These are phyloP conservation scores for Plutella xylostella DNA, from an alignment of 2,888 invertebrate species.

Conservation along the genomic window DNA sequence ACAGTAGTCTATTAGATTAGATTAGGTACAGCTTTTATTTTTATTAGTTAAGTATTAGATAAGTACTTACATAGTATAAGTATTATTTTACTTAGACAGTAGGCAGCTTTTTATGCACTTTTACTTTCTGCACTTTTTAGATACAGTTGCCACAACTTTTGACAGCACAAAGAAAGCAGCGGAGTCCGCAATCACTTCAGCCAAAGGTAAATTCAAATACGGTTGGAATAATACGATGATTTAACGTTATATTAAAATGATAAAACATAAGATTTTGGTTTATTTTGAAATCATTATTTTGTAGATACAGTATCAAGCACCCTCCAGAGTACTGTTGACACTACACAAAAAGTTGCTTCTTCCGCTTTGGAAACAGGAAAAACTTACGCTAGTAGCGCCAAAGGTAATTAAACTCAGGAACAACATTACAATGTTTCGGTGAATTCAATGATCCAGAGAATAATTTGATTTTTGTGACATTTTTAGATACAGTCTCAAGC, in stretches of 20 bases:
- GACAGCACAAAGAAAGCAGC: slow-evolving; percentile 56
- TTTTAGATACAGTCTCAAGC: slow-evolving; percentile 36
- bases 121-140: slow-evolving; percentile 23
- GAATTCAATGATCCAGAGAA: background rate
- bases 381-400: slow-evolving; percentile 11
- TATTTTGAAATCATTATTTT: no score
- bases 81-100: background rate
- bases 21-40: background rate
- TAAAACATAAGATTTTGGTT: background rate
- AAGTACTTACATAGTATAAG: background rate
- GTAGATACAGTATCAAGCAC: slow-evolving; percentile 15
- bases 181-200: slow-evolving; percentile 43
- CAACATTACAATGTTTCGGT: background rate
- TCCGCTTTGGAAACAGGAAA: slow-evolving; percentile 16
- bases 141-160: slow-evolving; percentile 43
- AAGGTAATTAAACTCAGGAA: slow-evolving; percentile 11
- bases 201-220: slow-evolving; percentile 35
- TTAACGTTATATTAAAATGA: background rate
- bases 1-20: background rate
- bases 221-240: background rate
- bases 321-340: slow-evolving; percentile 15
- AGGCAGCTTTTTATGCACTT: background rate
- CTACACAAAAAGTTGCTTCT: slow-evolving; percentile 13
- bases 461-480: slow-evolving; percentile 8
- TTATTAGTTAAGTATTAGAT: background rate